phyloP scores from a whole-genome alignment of 2,888 invertebrate species.

The Euplexia lucipara region DNA sequence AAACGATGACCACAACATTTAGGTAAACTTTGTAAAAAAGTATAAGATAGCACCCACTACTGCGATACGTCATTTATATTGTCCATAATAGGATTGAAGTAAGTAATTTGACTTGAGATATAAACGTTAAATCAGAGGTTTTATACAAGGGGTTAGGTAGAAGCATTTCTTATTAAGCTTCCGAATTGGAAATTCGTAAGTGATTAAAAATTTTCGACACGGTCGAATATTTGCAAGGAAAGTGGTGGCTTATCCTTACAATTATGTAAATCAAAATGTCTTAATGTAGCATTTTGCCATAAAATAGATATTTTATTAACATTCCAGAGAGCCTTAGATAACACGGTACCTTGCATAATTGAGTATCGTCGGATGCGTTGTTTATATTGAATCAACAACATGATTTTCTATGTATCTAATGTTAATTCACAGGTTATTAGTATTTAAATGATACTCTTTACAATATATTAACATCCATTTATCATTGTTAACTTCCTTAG shows the following conservation, averaged over 20 bases:
- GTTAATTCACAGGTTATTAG: constrained; percentile 42
- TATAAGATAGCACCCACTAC: too few species aligned
- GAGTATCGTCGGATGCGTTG: constrained; percentile 12
- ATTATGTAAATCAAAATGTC: constrained; percentile 25
- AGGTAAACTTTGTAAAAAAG: neutral
- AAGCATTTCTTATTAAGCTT: neutral
- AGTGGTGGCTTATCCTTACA: constrained; percentile 24
- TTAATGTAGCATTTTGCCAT: constrained; percentile 22
- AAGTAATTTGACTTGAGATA: neutral
- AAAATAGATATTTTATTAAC: constrained; percentile 18
- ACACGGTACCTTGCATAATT: constrained; percentile 33
- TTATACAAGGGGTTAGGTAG: neutral
- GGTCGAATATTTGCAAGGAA: constrained; percentile 39
- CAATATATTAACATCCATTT: constrained; percentile 47
- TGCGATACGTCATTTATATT: constrained; percentile 14
- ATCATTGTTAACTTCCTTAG: constrained; percentile 47
- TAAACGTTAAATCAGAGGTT: neutral
- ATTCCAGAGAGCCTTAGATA: constrained; percentile 24
- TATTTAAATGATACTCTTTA: constrained; percentile 42
- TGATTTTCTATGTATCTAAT: constrained; percentile 24
- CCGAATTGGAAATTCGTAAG: neutral
- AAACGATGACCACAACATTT: neutral
- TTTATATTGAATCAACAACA: constrained; percentile 16
- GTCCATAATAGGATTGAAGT: constrained; percentile 16
- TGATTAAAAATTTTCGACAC: neutral